Base-by-base conservation (phyloP, 2,113 vertebrate species). In the Scatophagus argus region DNA sequence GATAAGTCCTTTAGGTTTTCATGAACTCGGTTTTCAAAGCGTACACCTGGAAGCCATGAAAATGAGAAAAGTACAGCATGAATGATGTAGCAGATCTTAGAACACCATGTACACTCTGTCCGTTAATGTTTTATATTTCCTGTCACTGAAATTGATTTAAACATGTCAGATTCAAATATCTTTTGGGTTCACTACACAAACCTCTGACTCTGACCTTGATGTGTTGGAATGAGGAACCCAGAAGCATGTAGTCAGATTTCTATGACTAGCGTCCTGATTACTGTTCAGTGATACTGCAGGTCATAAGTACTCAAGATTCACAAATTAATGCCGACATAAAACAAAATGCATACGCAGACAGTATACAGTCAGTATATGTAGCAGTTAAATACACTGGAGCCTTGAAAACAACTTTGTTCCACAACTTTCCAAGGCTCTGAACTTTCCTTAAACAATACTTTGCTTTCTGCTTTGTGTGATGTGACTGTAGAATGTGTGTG, bases 381-480 rank as follows among this genome's bases (percentile, higher is more conserved):
- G 17, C 10, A 0, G 27, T 46, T 19, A 19, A 54, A n/a, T n/a
- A n/a, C 5, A 43, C 12, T 17, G 27, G 43, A 49, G 21, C 25
- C 25, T n/a, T 74, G 29, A 27, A 12, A 46, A 17, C 31, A 25
- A 11, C 2, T 5, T 49, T 55, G 8, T 55, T 41, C 29, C 19
- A 39, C 16, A 4, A 16, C 58, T 39, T 14, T 13, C 43, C n/a
- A 27, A 14, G 38, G 8, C 19, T n/a, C 16, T 17, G 17, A 32
- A 5, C 68, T 69, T 44, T 70, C 88, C 75, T 84, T 81, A 76
- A 85, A 87, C 69, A 83, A 44, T 14, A n/a, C 60, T 70, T 67
- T 71, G 71, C 64, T 75, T 70, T 71, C 44, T 47, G 60, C 65
- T n/a, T n/a, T n/a, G n/a, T n/a, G 6, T 34, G 44, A 31, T 41